Percentiles rank a stretch among this genome's conserved stretches.
Evolutionary conservation across 2,797 vertebrate genomes (phyloP).

Genomic region (Spinibarbus caldwelli): DNA sequence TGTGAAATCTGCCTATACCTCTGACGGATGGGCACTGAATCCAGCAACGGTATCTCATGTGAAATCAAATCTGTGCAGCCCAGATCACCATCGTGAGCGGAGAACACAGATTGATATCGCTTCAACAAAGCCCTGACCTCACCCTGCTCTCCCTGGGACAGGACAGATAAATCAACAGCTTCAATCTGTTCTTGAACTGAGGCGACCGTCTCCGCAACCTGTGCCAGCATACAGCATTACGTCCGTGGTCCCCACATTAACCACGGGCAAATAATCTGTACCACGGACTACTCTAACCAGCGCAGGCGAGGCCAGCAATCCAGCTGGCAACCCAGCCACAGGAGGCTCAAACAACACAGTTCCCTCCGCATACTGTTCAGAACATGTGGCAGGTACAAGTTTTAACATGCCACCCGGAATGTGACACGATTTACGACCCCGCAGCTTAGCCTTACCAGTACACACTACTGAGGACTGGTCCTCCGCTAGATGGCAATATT

Average conservation of each 20-base stretch:
- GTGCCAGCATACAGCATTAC: background rate
- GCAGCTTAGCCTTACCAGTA: background rate
- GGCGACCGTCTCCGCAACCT: rapidly evolving
- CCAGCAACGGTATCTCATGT: background rate
- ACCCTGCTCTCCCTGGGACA: background rate
- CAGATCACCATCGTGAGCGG: background rate
- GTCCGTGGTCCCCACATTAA: background rate
- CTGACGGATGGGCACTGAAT: too few relatives aligned
- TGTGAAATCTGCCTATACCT: too few relatives aligned
- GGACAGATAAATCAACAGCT: background rate
- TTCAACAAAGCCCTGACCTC: background rate
- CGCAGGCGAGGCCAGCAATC: background rate
- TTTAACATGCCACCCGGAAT: background rate
- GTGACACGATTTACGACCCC: background rate
- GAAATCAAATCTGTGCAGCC: background rate
- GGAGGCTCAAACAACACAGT: conserved; percentile 13
- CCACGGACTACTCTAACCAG: background rate
- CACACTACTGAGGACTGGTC: too few relatives aligned
- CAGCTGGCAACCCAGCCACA: background rate
- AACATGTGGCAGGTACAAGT: background rate
- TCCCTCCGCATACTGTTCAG: background rate
- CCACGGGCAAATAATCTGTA: background rate
- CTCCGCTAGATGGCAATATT: background rate
- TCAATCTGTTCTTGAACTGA: background rate
- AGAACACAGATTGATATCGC: background rate